phyloP scores from a whole-genome alignment of 1,140 invertebrate species.

The Berghia stephanieae region DNA sequence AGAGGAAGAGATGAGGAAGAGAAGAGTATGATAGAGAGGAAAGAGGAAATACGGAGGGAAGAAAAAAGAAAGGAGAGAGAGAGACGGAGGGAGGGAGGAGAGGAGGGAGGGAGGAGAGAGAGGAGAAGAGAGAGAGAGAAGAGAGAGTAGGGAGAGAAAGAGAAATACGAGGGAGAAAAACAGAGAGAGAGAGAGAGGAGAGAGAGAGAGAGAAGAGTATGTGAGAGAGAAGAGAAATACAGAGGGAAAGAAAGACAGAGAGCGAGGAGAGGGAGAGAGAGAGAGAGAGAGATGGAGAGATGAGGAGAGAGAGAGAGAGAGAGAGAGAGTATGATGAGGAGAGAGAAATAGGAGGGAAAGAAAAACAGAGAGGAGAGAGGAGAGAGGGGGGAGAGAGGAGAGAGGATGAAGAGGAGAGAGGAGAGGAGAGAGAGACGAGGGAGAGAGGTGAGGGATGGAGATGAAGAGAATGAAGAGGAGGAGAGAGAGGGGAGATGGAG shows the following conservation, averaged over 20 bases:
- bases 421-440: background rate
- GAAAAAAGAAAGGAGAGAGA: background rate
- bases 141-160: background rate
- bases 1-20: constrained; percentile 17
- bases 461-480: background rate
- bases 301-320: background rate
- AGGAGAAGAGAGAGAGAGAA: background rate
- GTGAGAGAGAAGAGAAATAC: no score
- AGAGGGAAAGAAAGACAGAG: no score
- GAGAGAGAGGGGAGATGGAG: background rate
- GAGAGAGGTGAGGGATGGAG: background rate
- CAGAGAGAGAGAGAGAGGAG: background rate
- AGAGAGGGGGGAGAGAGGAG: background rate
- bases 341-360: constrained; percentile 14
- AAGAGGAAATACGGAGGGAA: background rate
- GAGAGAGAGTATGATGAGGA: background rate
- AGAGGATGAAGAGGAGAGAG: background rate
- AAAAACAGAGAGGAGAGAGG: constrained; percentile 5
- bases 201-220: background rate
- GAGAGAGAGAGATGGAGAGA: background rate
- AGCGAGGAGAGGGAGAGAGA: no score
- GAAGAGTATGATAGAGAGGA: constrained; percentile 13
- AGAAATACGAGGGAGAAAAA: background rate
- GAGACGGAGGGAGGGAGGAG: background rate
- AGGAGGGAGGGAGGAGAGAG: background rate